Conservation (phyloP, 1,140 invertebrate genomes). For the Muscidifurax raptorellus region DNA sequence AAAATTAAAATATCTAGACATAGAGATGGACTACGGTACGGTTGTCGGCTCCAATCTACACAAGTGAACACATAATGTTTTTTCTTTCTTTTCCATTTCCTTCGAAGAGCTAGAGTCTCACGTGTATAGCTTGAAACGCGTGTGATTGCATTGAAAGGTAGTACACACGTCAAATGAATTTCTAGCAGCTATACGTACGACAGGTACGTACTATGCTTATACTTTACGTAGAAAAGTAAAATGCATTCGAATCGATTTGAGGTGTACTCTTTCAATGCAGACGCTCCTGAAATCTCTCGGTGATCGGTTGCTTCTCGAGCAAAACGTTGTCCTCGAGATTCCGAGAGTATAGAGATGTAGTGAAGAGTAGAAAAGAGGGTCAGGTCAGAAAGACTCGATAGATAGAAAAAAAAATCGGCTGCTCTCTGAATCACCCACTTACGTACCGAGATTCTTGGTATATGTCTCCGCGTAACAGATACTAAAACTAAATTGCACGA, state of each 20-base stretch:
- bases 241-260: conserved; percentile 38
- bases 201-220: not conserved
- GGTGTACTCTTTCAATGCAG: conserved; percentile 41
- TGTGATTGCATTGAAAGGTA: conserved; percentile 27
- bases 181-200: not conserved
- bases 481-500: conserved; percentile 17
- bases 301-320: not conserved
- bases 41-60: conserved; percentile 30
- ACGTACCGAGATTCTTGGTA: not conserved
- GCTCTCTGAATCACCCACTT: conserved; percentile 13
- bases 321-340: conserved; percentile 6
- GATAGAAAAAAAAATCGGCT: not conserved
- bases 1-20: conserved; percentile 25
- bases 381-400: conserved; percentile 19
- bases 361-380: conserved; percentile 10
- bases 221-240: conserved; percentile 25
- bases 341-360: not conserved
- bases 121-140: conserved; percentile 39
- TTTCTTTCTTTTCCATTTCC: conserved; percentile 8
- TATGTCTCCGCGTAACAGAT: not conserved
- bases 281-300: not conserved
- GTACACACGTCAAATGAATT: conserved; percentile 33
- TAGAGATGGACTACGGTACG: conserved; percentile 22
- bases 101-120: conserved; percentile 35
- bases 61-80: conserved; percentile 40